Evolutionary conservation across 2,797 vertebrate genomes (phyloP).

Genomic region (Prionace glauca): DNA sequence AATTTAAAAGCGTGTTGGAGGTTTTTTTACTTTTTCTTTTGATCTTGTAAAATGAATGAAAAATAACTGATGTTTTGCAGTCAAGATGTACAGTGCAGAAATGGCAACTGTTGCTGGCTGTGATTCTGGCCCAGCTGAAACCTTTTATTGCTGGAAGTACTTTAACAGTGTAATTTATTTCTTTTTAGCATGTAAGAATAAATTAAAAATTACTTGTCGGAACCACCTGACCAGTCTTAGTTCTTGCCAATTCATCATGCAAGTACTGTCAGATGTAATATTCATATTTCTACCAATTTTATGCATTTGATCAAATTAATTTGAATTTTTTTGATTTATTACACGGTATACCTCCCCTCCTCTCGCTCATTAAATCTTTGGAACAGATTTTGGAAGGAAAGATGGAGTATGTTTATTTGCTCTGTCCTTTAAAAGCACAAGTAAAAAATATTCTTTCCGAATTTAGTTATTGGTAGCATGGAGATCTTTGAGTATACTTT

Average conservation of each 20-base stretch:
- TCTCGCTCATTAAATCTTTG: not conserved
- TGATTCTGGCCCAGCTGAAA: constrained; percentile 61
- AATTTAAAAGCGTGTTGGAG: constrained; percentile 46
- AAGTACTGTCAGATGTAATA: not conserved
- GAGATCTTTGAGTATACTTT: not conserved
- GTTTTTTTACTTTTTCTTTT: constrained; percentile 44
- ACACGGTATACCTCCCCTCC: not conserved
- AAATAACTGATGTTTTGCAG: constrained; percentile 56
- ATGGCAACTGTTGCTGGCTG: constrained; percentile 45
- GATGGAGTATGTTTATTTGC: not conserved
- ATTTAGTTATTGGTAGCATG: not conserved
- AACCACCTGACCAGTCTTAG: constrained; percentile 36
- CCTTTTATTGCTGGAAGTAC: constrained; percentile 64
- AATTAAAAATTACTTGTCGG: constrained; percentile 28
- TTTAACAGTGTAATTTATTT: constrained; percentile 77
- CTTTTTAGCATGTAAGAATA: constrained; percentile 76
- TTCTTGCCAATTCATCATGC: constrained; percentile 19
- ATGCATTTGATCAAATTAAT: not conserved
- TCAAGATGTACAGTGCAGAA: constrained; percentile 51
- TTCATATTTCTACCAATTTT: not conserved
- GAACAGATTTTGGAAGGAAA: not conserved
- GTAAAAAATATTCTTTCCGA: not conserved
- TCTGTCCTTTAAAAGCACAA: not conserved
- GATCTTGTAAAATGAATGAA: constrained; percentile 58
- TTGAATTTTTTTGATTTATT: not conserved